Conservation (phyloP, 1,140 invertebrate genomes). For the Plodia interpunctella region DNA sequence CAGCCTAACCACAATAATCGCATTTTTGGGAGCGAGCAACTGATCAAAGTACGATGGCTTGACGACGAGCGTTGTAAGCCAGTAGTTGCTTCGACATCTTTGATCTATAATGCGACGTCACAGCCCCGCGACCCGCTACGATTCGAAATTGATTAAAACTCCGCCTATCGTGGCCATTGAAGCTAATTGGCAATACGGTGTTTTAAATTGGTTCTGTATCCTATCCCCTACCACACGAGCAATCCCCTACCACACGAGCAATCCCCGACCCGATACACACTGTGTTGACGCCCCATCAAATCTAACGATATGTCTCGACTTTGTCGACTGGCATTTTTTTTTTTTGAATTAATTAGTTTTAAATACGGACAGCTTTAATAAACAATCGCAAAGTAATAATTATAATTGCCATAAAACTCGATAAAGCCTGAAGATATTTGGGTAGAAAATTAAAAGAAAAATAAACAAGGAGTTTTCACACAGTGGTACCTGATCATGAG, state of each 20-base stretch:
- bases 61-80: neutral
- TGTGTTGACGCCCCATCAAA: neutral
- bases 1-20: no score
- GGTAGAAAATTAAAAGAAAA: slow-evolving; percentile 19
- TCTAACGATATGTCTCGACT: neutral
- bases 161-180: slow-evolving; percentile 64
- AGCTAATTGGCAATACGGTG: slow-evolving; percentile 62
- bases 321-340: no score
- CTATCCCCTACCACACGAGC: slow-evolving; percentile 15
- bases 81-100: neutral
- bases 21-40: no score
- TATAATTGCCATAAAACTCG: neutral
- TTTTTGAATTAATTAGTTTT: no score
- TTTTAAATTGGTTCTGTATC: slow-evolving; percentile 46
- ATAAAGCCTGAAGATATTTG: neutral
- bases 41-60: no score
- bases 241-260: slow-evolving; percentile 10
- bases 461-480: slow-evolving; percentile 66
- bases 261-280: neutral
- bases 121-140: neutral
- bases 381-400: no score
- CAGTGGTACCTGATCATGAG: slow-evolving; percentile 76
- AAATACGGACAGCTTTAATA: no score
- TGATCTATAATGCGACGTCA: neutral
- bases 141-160: slow-evolving; percentile 35